Base-by-base conservation (phyloP, 2,797 vertebrate genomes). In the Petrocephalus sullivani region DNA sequence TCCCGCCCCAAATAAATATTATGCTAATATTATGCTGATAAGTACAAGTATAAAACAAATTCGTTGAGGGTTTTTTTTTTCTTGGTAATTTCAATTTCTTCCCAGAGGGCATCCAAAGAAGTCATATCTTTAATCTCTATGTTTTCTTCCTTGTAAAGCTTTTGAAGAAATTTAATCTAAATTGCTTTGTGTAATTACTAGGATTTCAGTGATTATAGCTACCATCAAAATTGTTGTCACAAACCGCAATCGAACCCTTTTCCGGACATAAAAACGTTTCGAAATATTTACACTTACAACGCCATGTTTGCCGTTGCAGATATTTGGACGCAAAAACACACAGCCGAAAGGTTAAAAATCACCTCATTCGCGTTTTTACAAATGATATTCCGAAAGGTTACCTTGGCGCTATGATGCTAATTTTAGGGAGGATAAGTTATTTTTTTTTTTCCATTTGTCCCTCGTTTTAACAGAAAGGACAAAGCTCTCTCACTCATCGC, bases 401-500 rank as follows among this genome's bases (percentile, higher is more conserved):
- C 83, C 54, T 57, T 33, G 51, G 51, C 51, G 5, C 54, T 16
- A 56, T 3, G 54, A 82, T 53, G 23, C 51, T 33, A 28, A 51
- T 81, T 64, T 75, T 75, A 57, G 53, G 41, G 82, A 87, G 81
- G 53, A 46, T 51, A 75, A 56, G 83, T 91, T 93, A 91, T 67
- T 41, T 49, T 49, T 86, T 75, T 60, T 87, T 23, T 58, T 12
- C 41, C 46, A 86, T 89, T 91, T 82, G 4, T 12, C 37, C 64
- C 60, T 19, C 56, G 51, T 89, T 89, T 82, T 83, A 91, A 91
- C 91, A 84, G 21, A 90, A 88, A 89, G 95, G 96, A 96, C 95
- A 95, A 95, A 96, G 95, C 95, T 96, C 94, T 96, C 96, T 96
- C 95, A 95, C 96, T 95, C 95, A 94, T 92, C 93, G 95, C 93